Evolutionary conservation across 1,140 invertebrate genomes (phyloP).

Genomic region (Penaeus japonicus): DNA sequence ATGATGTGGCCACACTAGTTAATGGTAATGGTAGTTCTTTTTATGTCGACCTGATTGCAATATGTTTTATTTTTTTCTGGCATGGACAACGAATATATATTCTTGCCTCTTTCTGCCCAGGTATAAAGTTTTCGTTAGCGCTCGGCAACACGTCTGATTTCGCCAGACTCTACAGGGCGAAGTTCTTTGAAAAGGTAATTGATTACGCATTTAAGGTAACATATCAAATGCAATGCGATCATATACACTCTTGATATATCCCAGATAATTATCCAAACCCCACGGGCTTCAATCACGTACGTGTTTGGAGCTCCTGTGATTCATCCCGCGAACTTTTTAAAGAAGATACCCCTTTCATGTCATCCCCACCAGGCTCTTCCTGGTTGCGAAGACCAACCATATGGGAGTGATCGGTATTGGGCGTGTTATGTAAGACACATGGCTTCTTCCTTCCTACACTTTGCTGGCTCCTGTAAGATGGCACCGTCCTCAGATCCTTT

Average conservation of each 20-base stretch:
- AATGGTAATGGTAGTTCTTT: background rate
- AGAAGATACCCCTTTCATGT: background rate
- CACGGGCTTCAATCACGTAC: too few species aligned
- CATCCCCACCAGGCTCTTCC: background rate
- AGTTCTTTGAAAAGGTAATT: background rate
- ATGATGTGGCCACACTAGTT: conserved; percentile 26
- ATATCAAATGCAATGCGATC: background rate
- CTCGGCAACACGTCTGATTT: background rate
- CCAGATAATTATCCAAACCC: too few species aligned
- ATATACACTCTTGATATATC: background rate
- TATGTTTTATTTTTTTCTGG: background rate
- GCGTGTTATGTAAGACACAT: background rate
- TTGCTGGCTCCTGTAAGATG: too few species aligned
- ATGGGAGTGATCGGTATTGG: background rate
- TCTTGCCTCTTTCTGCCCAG: background rate
- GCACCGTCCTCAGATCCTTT: too few species aligned
- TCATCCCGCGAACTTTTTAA: too few species aligned
- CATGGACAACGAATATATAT: background rate
- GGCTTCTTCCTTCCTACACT: background rate
- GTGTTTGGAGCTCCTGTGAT: too few species aligned
- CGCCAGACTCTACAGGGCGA: background rate
- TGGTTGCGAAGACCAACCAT: background rate
- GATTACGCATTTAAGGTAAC: background rate
- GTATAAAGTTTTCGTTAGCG: background rate
- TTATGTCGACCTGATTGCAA: background rate